phyloP scores from a whole-genome alignment of 92 coral and sea anemone species.

The Palythoa caribaeorum region DNA sequence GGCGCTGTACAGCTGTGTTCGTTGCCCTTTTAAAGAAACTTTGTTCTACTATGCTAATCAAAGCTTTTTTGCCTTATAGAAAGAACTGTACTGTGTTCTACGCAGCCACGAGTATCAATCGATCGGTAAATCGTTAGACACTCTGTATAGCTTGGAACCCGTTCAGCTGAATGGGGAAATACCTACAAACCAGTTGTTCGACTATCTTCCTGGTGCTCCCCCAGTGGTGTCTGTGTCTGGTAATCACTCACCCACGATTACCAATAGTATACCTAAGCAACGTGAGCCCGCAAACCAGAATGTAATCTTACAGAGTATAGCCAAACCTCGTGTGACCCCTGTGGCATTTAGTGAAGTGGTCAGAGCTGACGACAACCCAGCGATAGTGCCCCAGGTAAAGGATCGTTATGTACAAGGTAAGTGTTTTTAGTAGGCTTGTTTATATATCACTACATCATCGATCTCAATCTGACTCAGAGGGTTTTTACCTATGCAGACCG shows the following conservation, averaged over 20 bases:
- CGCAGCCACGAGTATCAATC: conserved; percentile 87
- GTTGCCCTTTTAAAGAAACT: not conserved
- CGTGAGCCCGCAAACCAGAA: not conserved
- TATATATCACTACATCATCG: not conserved
- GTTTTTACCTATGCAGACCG: too few species aligned
- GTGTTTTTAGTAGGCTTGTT: not conserved
- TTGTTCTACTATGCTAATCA: not conserved
- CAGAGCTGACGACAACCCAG: not conserved
- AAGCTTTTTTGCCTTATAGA: conserved; percentile 52
- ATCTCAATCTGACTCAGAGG: too few species aligned
- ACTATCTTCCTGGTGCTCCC: conserved; percentile 67
- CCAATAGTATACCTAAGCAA: not conserved
- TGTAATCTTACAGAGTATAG: not conserved
- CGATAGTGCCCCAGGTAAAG: not conserved
- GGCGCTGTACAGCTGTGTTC: not conserved
- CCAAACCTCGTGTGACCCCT: not conserved
- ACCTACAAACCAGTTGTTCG: conserved; percentile 28
- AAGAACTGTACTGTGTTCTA: conserved; percentile 81
- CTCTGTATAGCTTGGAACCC: conserved; percentile 78
- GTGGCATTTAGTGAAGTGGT: not conserved
- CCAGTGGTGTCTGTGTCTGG: not conserved
- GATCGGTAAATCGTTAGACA: conserved; percentile 71
- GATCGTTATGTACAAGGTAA: not conserved
- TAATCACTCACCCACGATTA: not conserved
- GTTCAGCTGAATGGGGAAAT: conserved; percentile 39